phyloP scores from a whole-genome alignment of 2,113 vertebrate genomes.

The Meriones unguiculatus region DNA sequence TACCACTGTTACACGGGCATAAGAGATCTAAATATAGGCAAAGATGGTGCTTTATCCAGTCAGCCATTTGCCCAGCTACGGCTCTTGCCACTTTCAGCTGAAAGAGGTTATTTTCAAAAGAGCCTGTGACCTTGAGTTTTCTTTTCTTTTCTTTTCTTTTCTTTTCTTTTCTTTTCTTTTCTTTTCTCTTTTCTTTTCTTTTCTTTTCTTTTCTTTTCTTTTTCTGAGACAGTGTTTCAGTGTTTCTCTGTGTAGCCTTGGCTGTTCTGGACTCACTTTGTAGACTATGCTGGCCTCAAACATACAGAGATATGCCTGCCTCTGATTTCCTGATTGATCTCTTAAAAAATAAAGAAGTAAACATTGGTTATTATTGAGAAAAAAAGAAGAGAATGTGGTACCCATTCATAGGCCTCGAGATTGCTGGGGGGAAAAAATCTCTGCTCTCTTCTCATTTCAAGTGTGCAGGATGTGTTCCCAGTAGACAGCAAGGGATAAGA shows the following conservation, averaged over 20 bases:
- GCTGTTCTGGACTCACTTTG: no score
- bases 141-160: background rate
- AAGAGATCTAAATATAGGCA: background rate
- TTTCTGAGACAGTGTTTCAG: no score
- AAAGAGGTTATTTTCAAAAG: constrained; percentile 24
- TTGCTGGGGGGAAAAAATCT: background rate
- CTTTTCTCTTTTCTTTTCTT: background rate
- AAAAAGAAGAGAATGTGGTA: background rate
- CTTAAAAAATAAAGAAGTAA: background rate
- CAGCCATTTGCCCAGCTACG: background rate
- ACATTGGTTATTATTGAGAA: background rate
- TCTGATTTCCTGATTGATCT: no score
- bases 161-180: background rate
- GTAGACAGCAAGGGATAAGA: background rate
- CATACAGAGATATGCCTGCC: no score
- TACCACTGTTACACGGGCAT: background rate
- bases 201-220: background rate
- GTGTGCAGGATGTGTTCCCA: fast-evolving
- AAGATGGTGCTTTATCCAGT: background rate
- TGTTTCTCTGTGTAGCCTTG: no score
- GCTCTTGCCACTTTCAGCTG: background rate
- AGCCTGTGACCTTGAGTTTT: background rate
- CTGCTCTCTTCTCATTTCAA: background rate
- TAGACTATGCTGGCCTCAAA: no score
- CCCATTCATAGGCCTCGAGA: background rate